Evolutionary conservation across 2,888 invertebrate genomes (phyloP).

Genomic region (Notodonta ziczac): DNA sequence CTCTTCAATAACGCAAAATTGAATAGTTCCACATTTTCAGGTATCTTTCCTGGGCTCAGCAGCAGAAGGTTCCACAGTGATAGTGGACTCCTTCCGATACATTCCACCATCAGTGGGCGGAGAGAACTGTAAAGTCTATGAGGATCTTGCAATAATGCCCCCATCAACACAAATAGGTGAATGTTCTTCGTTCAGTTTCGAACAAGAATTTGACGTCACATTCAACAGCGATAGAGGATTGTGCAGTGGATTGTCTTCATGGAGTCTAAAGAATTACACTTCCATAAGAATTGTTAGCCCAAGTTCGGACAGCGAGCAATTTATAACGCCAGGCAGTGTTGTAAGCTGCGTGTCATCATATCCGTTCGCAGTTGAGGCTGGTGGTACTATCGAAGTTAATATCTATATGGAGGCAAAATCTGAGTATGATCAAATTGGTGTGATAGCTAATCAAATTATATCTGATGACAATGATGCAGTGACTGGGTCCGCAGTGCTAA

Average conservation of each 20-base stretch:
- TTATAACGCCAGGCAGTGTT: slow-evolving; percentile 26
- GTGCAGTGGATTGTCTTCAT: slow-evolving; percentile 29
- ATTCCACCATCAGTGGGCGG: slow-evolving; percentile 35
- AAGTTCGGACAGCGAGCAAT: slow-evolving; percentile 26
- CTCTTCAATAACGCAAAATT: not conserved
- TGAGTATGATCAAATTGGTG: slow-evolving; percentile 2
- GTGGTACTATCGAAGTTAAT: slow-evolving; percentile 13
- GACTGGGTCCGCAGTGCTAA: not conserved
- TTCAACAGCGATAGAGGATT: slow-evolving; percentile 29
- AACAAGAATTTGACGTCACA: slow-evolving; percentile 20
- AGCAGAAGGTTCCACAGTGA: slow-evolving; percentile 32
- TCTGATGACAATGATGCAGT: not conserved
- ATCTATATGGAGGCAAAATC: slow-evolving; percentile 13
- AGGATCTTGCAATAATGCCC: slow-evolving; percentile 21
- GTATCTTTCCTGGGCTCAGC: slow-evolving; percentile 42
- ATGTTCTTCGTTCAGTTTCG: slow-evolving; percentile 42
- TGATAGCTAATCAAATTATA: not conserved
- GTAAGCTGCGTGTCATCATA: slow-evolving; percentile 37
- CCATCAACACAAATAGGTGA: slow-evolving; percentile 14
- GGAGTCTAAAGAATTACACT: slow-evolving; percentile 25
- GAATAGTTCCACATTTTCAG: slow-evolving; percentile 29
- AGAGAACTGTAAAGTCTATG: slow-evolving; percentile 41
- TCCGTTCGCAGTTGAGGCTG: slow-evolving; percentile 13
- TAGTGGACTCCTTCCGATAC: slow-evolving; percentile 51
- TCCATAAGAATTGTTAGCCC: slow-evolving; percentile 20